Conservation (phyloP, 2,888 invertebrate genomes). For the Sesia apiformis region DNA sequence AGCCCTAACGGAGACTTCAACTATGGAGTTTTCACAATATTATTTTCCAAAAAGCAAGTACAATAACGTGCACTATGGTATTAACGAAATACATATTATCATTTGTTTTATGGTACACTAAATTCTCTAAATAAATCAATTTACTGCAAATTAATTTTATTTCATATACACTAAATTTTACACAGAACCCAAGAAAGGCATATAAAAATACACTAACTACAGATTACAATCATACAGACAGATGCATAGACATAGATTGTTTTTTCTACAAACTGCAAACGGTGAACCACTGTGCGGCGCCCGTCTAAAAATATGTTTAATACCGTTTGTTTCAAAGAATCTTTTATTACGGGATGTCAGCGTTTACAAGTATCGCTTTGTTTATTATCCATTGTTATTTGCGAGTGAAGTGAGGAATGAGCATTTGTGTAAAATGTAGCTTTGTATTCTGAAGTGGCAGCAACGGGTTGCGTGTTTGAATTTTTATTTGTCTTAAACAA, state of each 20-base stretch:
- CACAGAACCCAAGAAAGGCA: too few relatives aligned
- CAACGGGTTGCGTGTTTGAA: not conserved
- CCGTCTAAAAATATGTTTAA: slow-evolving; percentile 16
- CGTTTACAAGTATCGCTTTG: slow-evolving; percentile 29
- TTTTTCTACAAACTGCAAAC: not conserved
- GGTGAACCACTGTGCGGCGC: slow-evolving; percentile 9
- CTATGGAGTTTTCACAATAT: too few relatives aligned
- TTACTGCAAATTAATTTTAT: too few relatives aligned
- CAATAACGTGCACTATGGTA: too few relatives aligned
- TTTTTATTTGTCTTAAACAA: not conserved
- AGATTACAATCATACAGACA: too few relatives aligned
- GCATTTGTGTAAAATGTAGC: slow-evolving; percentile 16
- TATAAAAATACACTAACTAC: too few relatives aligned
- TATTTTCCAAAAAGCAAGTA: too few relatives aligned
- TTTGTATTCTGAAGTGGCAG: slow-evolving; percentile 21
- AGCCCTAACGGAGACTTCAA: too few relatives aligned
- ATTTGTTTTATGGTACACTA: too few relatives aligned
- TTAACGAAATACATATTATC: too few relatives aligned
- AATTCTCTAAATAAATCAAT: too few relatives aligned
- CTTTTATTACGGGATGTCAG: slow-evolving; percentile 29
- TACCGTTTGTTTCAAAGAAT: slow-evolving; percentile 30
- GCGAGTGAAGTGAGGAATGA: slow-evolving; percentile 14
- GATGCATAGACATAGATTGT: not conserved
- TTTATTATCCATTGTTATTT: slow-evolving; percentile 42
- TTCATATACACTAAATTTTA: too few relatives aligned